Percentiles rank a stretch among this genome's conserved stretches.
phyloP scores from a whole-genome alignment of 2,113 vertebrate species.

The Rhegmatorhina hoffmannsi region DNA sequence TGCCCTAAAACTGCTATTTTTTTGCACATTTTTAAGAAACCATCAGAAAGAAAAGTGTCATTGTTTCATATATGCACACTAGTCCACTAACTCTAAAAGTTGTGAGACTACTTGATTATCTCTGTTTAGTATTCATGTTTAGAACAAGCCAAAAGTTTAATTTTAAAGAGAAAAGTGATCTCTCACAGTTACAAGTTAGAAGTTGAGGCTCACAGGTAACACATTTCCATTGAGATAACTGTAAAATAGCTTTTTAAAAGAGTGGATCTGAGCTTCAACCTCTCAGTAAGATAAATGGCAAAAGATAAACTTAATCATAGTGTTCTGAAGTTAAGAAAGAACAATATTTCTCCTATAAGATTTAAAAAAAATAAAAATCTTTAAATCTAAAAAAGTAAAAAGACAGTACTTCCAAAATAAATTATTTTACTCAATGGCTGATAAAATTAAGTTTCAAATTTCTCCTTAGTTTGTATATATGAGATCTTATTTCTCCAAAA shows the following conservation, averaged over 20 bases:
- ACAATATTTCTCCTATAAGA: not conserved
- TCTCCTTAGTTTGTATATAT: not conserved
- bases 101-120: not conserved
- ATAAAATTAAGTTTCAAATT: not conserved
- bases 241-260: not conserved
- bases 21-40: not conserved
- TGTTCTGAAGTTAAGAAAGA: not conserved
- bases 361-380: not conserved
- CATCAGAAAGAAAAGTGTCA: not conserved
- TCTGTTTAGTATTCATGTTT: not conserved
- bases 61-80: not conserved
- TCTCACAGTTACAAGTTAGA: not conserved
- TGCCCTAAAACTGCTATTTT: not conserved
- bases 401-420: not conserved
- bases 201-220: not conserved
- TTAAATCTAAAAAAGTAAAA: not conserved
- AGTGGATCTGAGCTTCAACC: not conserved
- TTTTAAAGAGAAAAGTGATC: not conserved
- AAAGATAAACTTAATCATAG: not conserved
- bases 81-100: not conserved
- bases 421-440: not conserved
- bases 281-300: not conserved
- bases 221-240: not conserved
- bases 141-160: not conserved
- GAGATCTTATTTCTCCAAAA: not conserved